phyloP scores from a whole-genome alignment of 2,797 vertebrate genomes.

The Melanotaenia parkinsoni region DNA sequence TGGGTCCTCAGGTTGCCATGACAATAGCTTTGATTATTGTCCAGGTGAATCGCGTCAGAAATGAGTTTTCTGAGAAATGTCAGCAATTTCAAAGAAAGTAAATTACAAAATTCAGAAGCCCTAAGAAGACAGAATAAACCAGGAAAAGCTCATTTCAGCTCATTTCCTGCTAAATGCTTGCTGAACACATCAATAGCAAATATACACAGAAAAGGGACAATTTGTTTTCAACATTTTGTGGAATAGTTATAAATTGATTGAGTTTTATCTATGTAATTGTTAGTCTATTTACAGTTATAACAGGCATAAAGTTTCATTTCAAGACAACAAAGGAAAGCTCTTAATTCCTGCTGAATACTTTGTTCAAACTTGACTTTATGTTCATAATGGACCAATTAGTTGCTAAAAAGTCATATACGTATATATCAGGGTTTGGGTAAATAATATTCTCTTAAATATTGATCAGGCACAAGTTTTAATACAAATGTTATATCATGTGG shows the following conservation, averaged over 20 bases:
- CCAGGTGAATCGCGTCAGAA: conserved; percentile 33
- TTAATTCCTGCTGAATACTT: background rate
- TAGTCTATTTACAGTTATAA: background rate
- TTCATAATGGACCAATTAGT: background rate
- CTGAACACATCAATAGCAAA: background rate
- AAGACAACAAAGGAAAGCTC: background rate
- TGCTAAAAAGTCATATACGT: background rate
- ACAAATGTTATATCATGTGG: background rate
- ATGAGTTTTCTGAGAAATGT: conserved; percentile 54
- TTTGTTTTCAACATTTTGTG: background rate
- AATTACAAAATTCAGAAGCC: conserved; percentile 19
- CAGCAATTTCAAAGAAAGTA: conserved; percentile 50
- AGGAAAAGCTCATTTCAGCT: background rate
- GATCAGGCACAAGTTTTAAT: background rate
- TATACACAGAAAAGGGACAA: background rate
- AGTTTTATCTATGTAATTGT: too few relatives aligned
- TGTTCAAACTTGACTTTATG: background rate
- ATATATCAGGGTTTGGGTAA: background rate
- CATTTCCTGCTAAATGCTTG: background rate
- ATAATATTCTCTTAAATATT: background rate
- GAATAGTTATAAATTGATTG: background rate
- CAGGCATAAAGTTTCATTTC: too few relatives aligned
- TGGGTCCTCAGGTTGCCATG: conserved; percentile 55
- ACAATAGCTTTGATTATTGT: conserved; percentile 57
- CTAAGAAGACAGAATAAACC: conserved; percentile 8